Conservation (phyloP, 2,888 invertebrate species). For the Temnothorax unifasciatus region DNA sequence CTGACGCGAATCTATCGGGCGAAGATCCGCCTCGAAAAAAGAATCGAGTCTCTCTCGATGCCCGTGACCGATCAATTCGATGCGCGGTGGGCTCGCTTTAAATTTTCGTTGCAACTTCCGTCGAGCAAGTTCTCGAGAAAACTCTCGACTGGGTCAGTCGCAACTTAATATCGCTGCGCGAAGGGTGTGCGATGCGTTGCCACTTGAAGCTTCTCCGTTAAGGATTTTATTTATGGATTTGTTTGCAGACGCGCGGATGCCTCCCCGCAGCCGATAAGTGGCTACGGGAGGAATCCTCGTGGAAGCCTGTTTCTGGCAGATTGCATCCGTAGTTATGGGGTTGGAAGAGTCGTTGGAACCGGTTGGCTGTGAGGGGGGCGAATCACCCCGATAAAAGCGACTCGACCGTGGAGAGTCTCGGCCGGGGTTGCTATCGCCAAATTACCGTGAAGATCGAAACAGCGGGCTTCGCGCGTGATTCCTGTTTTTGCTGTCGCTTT, state of each 20-base stretch:
- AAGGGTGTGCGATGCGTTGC: slow-evolving; percentile 41
- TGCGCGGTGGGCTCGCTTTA: neutral
- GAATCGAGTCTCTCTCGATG: neutral
- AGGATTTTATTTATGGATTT: slow-evolving; percentile 80
- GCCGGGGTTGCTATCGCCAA: slow-evolving; percentile 16
- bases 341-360: slow-evolving; percentile 44
- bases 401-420: slow-evolving; percentile 18
- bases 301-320: slow-evolving; percentile 76
- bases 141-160: slow-evolving; percentile 64
- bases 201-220: slow-evolving; percentile 50
- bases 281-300: slow-evolving; percentile 66
- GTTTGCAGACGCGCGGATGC: slow-evolving; percentile 75
- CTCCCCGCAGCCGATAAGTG: slow-evolving; percentile 75
- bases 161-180: slow-evolving; percentile 50
- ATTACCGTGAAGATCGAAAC: slow-evolving; percentile 34
- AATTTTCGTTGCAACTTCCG: neutral
- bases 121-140: neutral
- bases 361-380: slow-evolving; percentile 42
- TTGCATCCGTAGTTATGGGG: slow-evolving; percentile 72
- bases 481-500: neutral
- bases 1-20: slow-evolving; percentile 19
- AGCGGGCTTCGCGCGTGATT: neutral
- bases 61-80: slow-evolving; percentile 4
- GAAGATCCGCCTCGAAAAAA: neutral
- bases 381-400: slow-evolving; percentile 66